These are phyloP conservation scores for Masnerella sp. DNA, from an alignment of 2,888 invertebrate genomes.

Conservation along the genomic window DNA sequence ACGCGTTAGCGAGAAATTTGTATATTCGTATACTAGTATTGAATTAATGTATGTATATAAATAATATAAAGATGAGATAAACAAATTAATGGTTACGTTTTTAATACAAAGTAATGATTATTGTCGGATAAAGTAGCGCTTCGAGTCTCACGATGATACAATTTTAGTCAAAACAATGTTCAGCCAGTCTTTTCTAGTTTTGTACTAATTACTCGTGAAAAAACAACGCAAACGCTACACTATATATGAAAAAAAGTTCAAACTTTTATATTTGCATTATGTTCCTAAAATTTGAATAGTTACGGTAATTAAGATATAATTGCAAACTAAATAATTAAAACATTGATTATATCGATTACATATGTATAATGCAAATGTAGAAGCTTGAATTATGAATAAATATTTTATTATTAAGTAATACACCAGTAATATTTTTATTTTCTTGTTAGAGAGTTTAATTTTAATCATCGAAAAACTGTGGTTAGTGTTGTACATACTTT, in stretches of 20 bases:
- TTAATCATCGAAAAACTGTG: too few species aligned
- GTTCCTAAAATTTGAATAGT: background rate
- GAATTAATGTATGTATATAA: conserved; percentile 47
- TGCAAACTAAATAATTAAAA: background rate
- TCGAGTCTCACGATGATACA: background rate
- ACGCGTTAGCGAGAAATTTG: conserved; percentile 31
- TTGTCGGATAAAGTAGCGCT: background rate
- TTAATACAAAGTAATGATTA: background rate
- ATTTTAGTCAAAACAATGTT: background rate
- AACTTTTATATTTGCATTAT: background rate
- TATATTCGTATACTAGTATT: conserved; percentile 47
- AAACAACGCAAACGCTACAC: background rate
- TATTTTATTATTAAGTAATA: too few species aligned
- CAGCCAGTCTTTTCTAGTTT: background rate
- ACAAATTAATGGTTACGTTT: background rate
- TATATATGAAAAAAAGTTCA: background rate
- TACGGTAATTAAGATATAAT: too few species aligned
- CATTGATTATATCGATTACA: background rate
- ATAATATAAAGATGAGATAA: conserved; percentile 18
- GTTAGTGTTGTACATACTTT: too few species aligned
- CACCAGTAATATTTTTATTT: too few species aligned
- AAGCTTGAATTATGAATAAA: too few species aligned
- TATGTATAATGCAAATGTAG: background rate
- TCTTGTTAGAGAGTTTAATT: too few species aligned
- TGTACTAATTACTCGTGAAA: background rate